These are phyloP conservation scores for Oxyscelio sp. DNA, from an alignment of 2,888 invertebrate genomes.

Conservation along the genomic window DNA sequence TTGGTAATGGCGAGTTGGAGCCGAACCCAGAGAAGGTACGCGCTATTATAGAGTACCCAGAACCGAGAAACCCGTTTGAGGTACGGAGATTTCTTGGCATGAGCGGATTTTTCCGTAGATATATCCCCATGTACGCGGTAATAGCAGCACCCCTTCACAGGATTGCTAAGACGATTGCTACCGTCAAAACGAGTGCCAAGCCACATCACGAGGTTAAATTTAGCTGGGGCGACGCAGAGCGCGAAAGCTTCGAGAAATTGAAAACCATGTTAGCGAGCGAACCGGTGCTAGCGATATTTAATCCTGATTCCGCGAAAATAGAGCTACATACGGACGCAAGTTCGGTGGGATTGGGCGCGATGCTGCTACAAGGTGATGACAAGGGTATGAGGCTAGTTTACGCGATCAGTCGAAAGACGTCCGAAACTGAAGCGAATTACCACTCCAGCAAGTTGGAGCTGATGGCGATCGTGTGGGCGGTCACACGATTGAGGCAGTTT, in stretches of 20 bases:
- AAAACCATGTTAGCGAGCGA: neutral
- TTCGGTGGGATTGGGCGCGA: constrained; percentile 8
- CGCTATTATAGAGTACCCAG: neutral
- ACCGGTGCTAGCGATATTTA: constrained; percentile 1
- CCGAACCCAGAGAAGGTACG: neutral
- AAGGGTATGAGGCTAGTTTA: neutral
- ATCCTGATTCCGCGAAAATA: neutral
- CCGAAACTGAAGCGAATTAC: too few relatives aligned
- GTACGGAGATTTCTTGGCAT: constrained; percentile 2
- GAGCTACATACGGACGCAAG: constrained; percentile 27
- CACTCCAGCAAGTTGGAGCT: too few relatives aligned
- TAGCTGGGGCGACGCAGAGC: neutral
- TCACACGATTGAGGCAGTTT: constrained; percentile 65
- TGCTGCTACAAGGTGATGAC: constrained; percentile 9
- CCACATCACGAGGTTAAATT: neutral
- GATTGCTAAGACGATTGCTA: neutral
- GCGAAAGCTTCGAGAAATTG: neutral
- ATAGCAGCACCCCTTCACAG: constrained; percentile 1
- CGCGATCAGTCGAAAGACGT: too few relatives aligned
- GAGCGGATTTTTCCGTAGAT: constrained; percentile 9
- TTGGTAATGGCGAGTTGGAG: neutral
- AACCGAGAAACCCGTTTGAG: neutral
- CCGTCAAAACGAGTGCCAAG: neutral
- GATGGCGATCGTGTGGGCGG: too few relatives aligned
- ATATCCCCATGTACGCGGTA: neutral